phyloP scores from a whole-genome alignment of 2,888 invertebrate species.

The Ormyrus pomaceus region DNA sequence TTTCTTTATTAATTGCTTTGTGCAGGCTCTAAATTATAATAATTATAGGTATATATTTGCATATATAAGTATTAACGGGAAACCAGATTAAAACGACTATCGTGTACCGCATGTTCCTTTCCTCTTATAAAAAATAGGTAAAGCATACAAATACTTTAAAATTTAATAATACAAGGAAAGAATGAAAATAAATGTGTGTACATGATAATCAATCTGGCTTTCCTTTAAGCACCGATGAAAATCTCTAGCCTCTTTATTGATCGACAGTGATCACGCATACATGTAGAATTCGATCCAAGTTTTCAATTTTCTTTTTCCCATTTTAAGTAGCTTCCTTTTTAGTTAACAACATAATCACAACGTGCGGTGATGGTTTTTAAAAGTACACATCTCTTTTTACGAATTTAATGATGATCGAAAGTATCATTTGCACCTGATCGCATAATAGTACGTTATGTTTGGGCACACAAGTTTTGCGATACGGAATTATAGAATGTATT shows the following conservation, averaged over 20 bases:
- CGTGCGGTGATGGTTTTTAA: conserved; percentile 51
- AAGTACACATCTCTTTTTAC: conserved; percentile 36
- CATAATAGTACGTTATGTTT: conserved; percentile 50
- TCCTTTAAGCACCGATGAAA: conserved; percentile 41
- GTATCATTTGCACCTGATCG: conserved; percentile 49
- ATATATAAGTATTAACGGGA: conserved; percentile 28
- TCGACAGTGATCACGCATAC: conserved; percentile 26
- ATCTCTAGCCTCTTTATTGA: conserved; percentile 46
- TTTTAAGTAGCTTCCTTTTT: conserved; percentile 27
- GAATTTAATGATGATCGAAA: conserved; percentile 35
- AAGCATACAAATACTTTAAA: no score
- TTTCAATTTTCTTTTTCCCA: conserved; percentile 20
- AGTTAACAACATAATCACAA: conserved; percentile 26
- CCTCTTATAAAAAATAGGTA: no score
- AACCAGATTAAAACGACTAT: no score
- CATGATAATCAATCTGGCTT: no score
- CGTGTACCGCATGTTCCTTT: no score
- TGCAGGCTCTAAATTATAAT: conserved; percentile 49
- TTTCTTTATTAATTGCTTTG: conserved; percentile 47
- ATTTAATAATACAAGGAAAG: no score
- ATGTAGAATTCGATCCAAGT: conserved; percentile 27
- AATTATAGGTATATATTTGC: conserved; percentile 31
- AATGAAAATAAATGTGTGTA: no score
- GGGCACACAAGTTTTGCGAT: conserved; percentile 38
- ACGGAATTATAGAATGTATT: conserved; percentile 32